Percentiles rank a stretch among this genome's conserved stretches.
phyloP scores from a whole-genome alignment of 2,888 invertebrate genomes.

The Tetanocera ferruginea region DNA sequence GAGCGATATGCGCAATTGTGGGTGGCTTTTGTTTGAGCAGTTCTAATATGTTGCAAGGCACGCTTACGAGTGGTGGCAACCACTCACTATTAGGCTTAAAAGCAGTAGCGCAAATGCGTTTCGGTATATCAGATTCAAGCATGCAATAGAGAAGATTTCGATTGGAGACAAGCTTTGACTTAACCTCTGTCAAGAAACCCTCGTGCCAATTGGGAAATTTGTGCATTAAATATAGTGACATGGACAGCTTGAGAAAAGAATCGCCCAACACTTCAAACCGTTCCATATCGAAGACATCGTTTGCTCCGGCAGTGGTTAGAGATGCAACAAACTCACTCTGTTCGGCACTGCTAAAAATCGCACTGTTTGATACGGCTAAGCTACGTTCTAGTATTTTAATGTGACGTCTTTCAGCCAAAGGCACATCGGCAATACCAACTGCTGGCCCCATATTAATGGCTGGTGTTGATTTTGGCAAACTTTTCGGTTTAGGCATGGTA shows the following conservation, averaged over 20 bases:
- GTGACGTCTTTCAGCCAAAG: conserved; percentile 39
- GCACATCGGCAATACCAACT: conserved; percentile 40
- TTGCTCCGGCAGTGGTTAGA: conserved; percentile 77
- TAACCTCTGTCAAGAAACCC: conserved; percentile 79
- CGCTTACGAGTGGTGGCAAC: conserved; percentile 82
- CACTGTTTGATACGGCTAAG: conserved; percentile 28
- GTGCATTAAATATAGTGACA: conserved; percentile 78
- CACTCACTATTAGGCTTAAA: conserved; percentile 81
- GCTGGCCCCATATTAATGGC: background rate
- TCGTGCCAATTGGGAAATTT: conserved; percentile 78
- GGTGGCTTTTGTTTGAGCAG: conserved; percentile 52
- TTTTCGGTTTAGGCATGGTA: conserved; percentile 47
- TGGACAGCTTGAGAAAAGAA: conserved; percentile 83
- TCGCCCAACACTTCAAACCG: conserved; percentile 88
- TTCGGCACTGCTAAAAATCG: conserved; percentile 56
- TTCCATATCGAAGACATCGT: conserved; percentile 84
- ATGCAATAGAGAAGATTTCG: conserved; percentile 87
- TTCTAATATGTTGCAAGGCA: conserved; percentile 71
- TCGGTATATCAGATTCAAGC: conserved; percentile 57
- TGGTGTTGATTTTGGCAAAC: background rate
- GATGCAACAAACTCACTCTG: conserved; percentile 72
- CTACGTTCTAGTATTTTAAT: conserved; percentile 57
- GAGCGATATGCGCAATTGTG: conserved; percentile 58
- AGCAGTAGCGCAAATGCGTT: conserved; percentile 68
- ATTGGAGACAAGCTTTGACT: conserved; percentile 81